phyloP scores from a whole-genome alignment of 1,140 invertebrate species.

The Drosophila micromelanica region DNA sequence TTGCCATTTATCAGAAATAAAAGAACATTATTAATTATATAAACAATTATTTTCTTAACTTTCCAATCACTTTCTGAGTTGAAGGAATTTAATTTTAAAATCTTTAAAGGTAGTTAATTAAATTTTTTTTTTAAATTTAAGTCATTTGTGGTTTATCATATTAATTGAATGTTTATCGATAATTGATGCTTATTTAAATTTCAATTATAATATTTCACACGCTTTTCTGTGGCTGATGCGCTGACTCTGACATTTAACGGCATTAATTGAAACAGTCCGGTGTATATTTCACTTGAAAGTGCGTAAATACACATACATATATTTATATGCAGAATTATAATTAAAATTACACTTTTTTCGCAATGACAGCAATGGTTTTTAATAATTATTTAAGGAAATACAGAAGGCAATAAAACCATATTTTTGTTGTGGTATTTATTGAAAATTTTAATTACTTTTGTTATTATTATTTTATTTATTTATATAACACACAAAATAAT shows the following conservation, averaged over 20 bases:
- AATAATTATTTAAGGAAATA: constrained; percentile 13
- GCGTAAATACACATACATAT: not conserved
- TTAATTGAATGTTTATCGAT: constrained; percentile 8
- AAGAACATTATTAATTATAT: too few species aligned
- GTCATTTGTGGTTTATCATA: not conserved
- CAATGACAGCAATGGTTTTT: not conserved
- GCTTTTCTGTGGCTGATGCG: not conserved
- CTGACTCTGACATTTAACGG: constrained; percentile 23
- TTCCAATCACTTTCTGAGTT: too few species aligned
- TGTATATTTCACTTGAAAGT: constrained; percentile 15
- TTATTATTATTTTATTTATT: not conserved
- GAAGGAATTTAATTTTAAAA: not conserved
- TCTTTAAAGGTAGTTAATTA: not conserved
- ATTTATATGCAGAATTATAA: not conserved
- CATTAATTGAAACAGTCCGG: constrained; percentile 21
- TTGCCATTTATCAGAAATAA: too few species aligned
- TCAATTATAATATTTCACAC: not conserved
- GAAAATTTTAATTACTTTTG: too few species aligned
- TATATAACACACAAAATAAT: too few species aligned
- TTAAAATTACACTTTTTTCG: constrained; percentile 2
- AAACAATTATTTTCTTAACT: too few species aligned
- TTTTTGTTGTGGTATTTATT: not conserved
- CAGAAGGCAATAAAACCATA: not conserved
- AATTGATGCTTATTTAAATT: constrained; percentile 24
- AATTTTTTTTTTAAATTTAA: not conserved